Conservation (phyloP, 2,113 vertebrate species). For the Catharus fuscescens region DNA sequence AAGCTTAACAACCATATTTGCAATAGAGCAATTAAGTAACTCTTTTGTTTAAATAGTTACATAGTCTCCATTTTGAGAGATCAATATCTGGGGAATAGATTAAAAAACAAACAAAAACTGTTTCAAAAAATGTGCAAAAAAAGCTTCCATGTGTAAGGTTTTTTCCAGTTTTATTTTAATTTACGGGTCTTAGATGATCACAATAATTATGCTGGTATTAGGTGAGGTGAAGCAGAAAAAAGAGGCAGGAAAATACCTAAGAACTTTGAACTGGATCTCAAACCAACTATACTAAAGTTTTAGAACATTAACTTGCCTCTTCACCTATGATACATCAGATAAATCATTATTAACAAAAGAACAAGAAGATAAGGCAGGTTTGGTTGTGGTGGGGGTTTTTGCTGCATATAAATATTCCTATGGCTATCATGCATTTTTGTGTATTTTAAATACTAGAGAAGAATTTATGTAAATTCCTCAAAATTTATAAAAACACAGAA, state of each 20-base stretch:
- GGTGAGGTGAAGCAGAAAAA: neutral
- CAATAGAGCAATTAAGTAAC: neutral
- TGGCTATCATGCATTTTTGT: neutral
- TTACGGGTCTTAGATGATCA: neutral
- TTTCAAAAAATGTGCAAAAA: neutral
- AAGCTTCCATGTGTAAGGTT: neutral
- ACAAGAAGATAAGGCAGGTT: neutral
- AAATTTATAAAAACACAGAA: neutral
- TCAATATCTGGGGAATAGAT: neutral
- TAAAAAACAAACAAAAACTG: neutral
- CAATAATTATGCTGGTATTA: neutral
- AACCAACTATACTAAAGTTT: neutral
- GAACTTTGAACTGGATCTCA: neutral
- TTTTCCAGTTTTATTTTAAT: neutral
- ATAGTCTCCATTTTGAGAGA: neutral
- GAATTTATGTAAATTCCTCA: neutral
- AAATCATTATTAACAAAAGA: neutral
- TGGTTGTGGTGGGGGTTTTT: fast-evolving
- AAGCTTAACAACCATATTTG: neutral
- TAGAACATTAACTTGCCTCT: neutral
- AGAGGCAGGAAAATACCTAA: neutral
- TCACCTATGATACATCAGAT: neutral
- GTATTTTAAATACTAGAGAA: neutral
- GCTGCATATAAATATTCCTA: neutral
- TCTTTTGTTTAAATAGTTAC: neutral